Conservation (phyloP, 2,888 invertebrate species). For the Nemoura dubitans region DNA sequence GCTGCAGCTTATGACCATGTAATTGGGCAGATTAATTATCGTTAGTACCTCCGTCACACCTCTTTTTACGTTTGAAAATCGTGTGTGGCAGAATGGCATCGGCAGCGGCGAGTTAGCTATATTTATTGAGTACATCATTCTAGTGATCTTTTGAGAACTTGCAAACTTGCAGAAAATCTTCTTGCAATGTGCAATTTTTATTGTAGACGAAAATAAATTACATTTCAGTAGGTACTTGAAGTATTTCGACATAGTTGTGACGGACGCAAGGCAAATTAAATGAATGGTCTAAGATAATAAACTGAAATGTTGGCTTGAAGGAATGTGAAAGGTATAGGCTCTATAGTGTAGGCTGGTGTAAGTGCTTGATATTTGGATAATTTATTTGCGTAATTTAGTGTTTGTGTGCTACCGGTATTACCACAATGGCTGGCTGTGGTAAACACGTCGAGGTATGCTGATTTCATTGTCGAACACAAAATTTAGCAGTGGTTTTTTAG, state of each 20-base stretch:
- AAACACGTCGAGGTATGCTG: background rate
- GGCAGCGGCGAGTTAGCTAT: background rate
- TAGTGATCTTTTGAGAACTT: background rate
- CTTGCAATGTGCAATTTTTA: background rate
- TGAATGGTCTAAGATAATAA: background rate
- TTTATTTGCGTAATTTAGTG: background rate
- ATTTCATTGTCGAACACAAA: too few relatives aligned
- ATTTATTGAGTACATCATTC: conserved; percentile 12
- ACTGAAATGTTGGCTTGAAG: background rate
- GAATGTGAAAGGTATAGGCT: background rate
- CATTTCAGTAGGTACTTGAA: background rate
- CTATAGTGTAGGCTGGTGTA: background rate
- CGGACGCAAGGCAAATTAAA: background rate
- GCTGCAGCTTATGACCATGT: background rate
- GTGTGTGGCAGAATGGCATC: background rate
- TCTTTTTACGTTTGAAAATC: background rate
- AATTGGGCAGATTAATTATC: background rate
- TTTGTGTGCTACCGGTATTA: background rate
- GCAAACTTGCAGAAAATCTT: background rate
- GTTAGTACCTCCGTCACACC: background rate
- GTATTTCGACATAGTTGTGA: background rate
- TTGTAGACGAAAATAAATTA: background rate
- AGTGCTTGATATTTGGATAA: background rate
- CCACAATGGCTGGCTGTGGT: background rate
- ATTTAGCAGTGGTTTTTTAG: too few relatives aligned